Percentiles rank a stretch among this genome's conserved stretches.
phyloP scores from a whole-genome alignment of 2,113 vertebrate genomes.

The Panthera uncia region DNA sequence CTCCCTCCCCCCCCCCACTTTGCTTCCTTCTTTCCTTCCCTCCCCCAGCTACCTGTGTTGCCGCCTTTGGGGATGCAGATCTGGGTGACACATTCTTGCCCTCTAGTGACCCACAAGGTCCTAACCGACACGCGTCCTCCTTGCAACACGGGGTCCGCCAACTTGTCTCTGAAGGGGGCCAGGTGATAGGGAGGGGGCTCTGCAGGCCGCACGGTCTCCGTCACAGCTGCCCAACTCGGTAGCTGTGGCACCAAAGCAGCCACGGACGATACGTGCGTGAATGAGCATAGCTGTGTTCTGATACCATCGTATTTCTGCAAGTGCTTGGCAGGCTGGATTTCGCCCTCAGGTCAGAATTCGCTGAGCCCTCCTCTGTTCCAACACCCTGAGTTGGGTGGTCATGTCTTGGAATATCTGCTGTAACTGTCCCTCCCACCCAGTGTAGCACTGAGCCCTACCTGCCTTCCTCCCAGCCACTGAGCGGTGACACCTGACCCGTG shows the following conservation, averaged over 20 bases:
- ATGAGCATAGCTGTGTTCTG: not conserved
- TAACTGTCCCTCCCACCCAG: not conserved
- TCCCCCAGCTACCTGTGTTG: not conserved
- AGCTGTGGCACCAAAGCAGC: not conserved
- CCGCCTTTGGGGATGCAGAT: not conserved
- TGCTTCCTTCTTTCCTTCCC: accelerated
- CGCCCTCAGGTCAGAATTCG: not conserved
- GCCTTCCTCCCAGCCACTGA: no score
- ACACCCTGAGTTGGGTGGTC: not conserved
- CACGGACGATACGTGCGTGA: accelerated
- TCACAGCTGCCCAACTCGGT: accelerated
- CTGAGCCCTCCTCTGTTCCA: not conserved
- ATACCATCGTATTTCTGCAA: not conserved
- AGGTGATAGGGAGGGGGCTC: not conserved
- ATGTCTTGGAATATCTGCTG: not conserved
- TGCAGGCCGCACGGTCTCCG: not conserved
- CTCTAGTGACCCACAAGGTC: not conserved
- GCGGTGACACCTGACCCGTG: not conserved
- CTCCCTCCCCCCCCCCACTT: no score
- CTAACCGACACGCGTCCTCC: not conserved
- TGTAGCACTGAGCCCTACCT: not conserved
- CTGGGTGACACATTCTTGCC: not conserved
- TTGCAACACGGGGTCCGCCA: not conserved
- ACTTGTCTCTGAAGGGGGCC: not conserved
- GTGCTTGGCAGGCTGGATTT: no score